phyloP scores from a whole-genome alignment of 2,113 vertebrate species.

The Chauna torquata region DNA sequence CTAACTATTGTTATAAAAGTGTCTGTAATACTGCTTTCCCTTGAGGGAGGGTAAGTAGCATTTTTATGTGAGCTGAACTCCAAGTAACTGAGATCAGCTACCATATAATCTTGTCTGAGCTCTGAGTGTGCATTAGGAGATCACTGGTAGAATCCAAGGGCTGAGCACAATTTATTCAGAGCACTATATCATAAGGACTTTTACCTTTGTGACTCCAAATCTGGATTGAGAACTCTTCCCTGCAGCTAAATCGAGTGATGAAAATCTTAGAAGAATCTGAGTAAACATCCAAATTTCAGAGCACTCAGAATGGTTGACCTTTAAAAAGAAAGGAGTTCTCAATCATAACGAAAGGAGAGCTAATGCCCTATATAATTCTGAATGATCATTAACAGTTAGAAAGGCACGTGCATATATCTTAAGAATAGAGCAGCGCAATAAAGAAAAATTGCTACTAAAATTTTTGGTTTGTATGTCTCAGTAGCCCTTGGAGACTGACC shows the following conservation, averaged over 20 bases:
- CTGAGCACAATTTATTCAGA: background rate
- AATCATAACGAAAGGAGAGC: background rate
- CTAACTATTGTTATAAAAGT: background rate
- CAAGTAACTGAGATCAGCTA: background rate
- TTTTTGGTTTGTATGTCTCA: background rate
- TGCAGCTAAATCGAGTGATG: background rate
- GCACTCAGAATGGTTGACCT: background rate
- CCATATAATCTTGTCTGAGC: background rate
- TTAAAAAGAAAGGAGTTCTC: background rate
- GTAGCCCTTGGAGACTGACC: background rate
- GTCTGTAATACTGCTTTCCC: background rate
- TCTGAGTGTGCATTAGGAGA: background rate
- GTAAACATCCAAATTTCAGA: constrained; percentile 15
- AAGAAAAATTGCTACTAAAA: background rate
- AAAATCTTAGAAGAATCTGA: background rate
- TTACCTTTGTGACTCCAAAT: background rate
- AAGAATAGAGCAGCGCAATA: background rate
- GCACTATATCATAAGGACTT: background rate
- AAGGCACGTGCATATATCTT: background rate
- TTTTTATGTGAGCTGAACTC: background rate
- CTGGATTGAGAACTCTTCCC: background rate
- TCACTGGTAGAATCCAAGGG: background rate
- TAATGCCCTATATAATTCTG: background rate
- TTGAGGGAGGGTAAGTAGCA: background rate
- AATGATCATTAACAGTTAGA: background rate